Evolutionary conservation across 2,888 invertebrate genomes (phyloP), one percentile per base, ranked within the genome.

Genomic region (Tetheella fluctuosa): DNA sequence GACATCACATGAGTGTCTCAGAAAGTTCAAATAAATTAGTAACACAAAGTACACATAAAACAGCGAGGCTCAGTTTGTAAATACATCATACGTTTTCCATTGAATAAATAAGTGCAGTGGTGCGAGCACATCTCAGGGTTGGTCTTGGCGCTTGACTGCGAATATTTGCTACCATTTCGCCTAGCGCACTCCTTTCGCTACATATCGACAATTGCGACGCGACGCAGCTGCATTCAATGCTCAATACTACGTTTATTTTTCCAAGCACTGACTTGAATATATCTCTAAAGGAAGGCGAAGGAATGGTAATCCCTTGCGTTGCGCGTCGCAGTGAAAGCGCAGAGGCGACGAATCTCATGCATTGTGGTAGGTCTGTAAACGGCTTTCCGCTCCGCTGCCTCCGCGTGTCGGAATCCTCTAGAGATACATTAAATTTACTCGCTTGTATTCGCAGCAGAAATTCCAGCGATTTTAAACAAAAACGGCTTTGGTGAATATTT

Each of bases 331-430:
- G 48, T 20, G 48, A 48, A 48, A 48, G 48, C 48, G 48, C 48
- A 48, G 39, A 39, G 48, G 17, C 48, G 48, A 20, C 48, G 48
- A 48, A 48, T 20, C 42, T 42, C 17, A 42, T 48, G 17, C 20
- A 48, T 48, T 48, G 48, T 48, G 48, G 48, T 48, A 48, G 48
- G 48, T 48, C 48, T 48, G 48, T 48, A 48, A 20, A 20, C 20
- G 17, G 48, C 48, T 17, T 20, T 48, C 20, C 48, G 20, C 48
- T 48, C 20, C 48, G 20, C 20, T n/a, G 48, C 20, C 39, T n/a
- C n/a, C 39, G 48, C 20, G 42, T 17, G 42, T n/a, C 17, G 48
- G 48, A 17, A 48, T 48, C 48, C 48, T 48, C 48, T n/a, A 48
- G 48, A 48, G 48, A 48, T 20, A 20, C 20, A 48, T 20, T 39